phyloP scores from a whole-genome alignment of 53 echinoderm and acorn worm species.

The Paelopatides confundens region DNA sequence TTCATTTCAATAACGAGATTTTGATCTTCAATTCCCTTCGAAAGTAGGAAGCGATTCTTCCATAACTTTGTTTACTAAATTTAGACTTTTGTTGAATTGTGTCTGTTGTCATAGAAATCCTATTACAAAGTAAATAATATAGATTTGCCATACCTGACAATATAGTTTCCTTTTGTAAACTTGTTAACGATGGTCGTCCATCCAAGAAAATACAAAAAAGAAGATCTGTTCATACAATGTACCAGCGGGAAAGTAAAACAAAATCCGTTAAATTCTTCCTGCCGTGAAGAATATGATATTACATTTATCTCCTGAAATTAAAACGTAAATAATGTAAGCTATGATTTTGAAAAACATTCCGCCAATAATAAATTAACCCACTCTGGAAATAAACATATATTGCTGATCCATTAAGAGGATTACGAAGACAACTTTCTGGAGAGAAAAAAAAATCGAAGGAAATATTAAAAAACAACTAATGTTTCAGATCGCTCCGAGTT shows the following conservation, averaged over 20 bases:
- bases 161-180: neutral
- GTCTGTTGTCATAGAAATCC: neutral
- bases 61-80: neutral
- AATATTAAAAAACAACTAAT: too few species aligned
- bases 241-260: neutral
- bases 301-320: neutral
- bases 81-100: neutral
- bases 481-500: too few species aligned
- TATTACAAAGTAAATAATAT: neutral
- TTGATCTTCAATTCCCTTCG: neutral
- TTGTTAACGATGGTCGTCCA: neutral
- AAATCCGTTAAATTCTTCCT: neutral
- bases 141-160: neutral
- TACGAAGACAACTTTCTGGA: too few species aligned
- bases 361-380: neutral
- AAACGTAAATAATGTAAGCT: neutral
- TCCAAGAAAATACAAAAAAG: neutral
- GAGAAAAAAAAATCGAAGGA: too few species aligned
- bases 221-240: neutral
- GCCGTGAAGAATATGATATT: slow-evolving; percentile 4
- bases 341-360: neutral
- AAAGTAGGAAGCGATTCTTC: neutral
- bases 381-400: too few species aligned
- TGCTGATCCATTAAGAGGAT: too few species aligned
- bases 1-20: too few species aligned